Conservation (phyloP, 2,888 invertebrate genomes). For the Calephelis perditalis region DNA sequence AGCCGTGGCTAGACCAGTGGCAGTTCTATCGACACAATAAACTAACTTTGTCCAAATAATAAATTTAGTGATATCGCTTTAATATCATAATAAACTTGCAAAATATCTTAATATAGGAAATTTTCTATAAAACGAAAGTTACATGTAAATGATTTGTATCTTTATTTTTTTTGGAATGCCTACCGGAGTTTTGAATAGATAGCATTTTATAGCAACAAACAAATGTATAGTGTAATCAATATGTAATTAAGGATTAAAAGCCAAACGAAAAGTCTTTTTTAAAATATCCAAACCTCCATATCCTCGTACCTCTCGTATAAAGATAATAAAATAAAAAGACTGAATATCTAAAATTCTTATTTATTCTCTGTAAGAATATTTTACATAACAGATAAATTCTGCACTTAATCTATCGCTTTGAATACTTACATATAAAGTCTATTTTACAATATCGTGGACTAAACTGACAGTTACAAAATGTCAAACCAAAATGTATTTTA, state of each 20-base stretch:
- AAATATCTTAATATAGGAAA: conserved; percentile 72
- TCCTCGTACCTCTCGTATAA: conserved; percentile 17
- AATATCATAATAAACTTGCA: conserved; percentile 75
- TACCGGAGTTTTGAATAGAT: conserved; percentile 76
- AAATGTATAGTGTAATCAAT: conserved; percentile 77
- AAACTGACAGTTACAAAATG: too few relatives aligned
- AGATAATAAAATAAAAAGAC: conserved; percentile 10
- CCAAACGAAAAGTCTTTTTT: conserved; percentile 55
- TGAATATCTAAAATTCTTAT: conserved; percentile 39
- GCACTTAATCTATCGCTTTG: conserved; percentile 37
- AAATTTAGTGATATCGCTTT: conserved; percentile 77
- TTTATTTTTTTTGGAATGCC: conserved; percentile 70
- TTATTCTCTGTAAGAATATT: conserved; percentile 50
- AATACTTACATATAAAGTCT: conserved; percentile 35
- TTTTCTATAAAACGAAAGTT: conserved; percentile 74
- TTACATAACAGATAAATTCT: conserved; percentile 46
- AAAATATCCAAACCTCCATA: conserved; percentile 10
- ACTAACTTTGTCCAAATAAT: conserved; percentile 72
- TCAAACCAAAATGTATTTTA: too few relatives aligned
- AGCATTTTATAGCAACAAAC: conserved; percentile 78
- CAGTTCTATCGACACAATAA: conserved; percentile 62
- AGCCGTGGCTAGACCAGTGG: conserved; percentile 40
- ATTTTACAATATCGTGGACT: too few relatives aligned
- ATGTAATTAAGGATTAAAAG: conserved; percentile 78
- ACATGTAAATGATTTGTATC: conserved; percentile 66